These are phyloP conservation scores for Mesaphorura yosii DNA, from an alignment of 1,140 invertebrate genomes.

Conservation along the genomic window DNA sequence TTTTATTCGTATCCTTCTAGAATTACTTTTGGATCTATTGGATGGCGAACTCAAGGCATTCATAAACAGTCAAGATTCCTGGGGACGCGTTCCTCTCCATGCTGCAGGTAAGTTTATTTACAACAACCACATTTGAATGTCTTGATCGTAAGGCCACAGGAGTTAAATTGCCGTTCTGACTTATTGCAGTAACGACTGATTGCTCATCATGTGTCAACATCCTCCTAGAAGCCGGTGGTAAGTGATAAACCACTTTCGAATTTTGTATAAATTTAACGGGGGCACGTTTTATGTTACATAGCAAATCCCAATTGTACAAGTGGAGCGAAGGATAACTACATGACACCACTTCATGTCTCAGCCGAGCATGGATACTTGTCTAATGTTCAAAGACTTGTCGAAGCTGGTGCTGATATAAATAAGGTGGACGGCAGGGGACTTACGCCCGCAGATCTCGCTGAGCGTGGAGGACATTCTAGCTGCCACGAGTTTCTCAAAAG, in stretches of 20 bases:
- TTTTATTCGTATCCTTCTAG: no score
- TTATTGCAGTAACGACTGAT: constrained; percentile 63
- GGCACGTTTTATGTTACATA: constrained; percentile 24
- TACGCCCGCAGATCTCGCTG: constrained; percentile 61
- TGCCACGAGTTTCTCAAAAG: constrained; percentile 55
- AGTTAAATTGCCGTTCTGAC: neutral
- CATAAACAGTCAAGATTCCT: constrained; percentile 62
- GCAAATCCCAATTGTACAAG: constrained; percentile 59
- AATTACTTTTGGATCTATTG: constrained; percentile 69
- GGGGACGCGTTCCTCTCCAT: constrained; percentile 68
- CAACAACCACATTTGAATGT: no score
- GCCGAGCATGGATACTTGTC: constrained; percentile 63
- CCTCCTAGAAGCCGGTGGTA: constrained; percentile 56
- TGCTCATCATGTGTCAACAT: constrained; percentile 65
- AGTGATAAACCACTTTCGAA: no score
- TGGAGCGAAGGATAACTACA: constrained; percentile 45
- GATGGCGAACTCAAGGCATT: constrained; percentile 55
- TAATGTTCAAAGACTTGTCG: constrained; percentile 55
- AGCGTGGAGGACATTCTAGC: constrained; percentile 53
- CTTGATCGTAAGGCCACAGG: neutral
- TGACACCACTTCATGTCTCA: constrained; percentile 69
- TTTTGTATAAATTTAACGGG: no score
- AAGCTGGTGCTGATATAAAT: constrained; percentile 53
- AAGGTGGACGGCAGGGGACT: constrained; percentile 53
- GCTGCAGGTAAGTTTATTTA: constrained; percentile 37